Evolutionary conservation across 2,888 invertebrate genomes (phyloP).

Genomic region (Elysia crispata): DNA sequence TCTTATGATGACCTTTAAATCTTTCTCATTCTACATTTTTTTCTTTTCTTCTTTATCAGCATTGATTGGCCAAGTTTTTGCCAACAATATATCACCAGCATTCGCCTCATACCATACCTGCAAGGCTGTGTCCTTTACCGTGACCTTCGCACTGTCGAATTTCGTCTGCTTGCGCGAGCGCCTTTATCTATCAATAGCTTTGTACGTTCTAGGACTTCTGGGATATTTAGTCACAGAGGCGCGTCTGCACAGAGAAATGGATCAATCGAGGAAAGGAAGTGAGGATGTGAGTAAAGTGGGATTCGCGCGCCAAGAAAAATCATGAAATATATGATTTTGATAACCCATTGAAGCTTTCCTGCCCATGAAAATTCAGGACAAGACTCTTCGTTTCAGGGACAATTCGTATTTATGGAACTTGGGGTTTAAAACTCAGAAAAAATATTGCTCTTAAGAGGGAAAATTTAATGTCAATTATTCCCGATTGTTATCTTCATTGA

Average conservation of each 20-base stretch:
- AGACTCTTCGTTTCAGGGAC: too few relatives aligned
- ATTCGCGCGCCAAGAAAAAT: too few relatives aligned
- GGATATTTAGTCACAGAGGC: conserved; percentile 43
- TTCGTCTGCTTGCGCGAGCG: conserved; percentile 62
- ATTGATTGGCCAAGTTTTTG: conserved; percentile 62
- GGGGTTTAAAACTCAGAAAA: too few relatives aligned
- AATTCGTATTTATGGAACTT: too few relatives aligned
- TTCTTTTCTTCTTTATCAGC: conserved; percentile 41
- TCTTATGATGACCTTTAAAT: too few relatives aligned
- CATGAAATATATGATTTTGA: too few relatives aligned
- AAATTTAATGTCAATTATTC: too few relatives aligned
- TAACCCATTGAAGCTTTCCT: too few relatives aligned
- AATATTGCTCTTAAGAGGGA: too few relatives aligned
- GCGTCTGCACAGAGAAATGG: neutral
- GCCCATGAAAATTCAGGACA: too few relatives aligned
- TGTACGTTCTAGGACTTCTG: conserved; percentile 52
- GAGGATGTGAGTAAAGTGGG: neutral
- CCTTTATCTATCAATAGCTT: conserved; percentile 56
- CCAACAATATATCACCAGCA: conserved; percentile 60
- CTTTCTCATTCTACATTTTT: too few relatives aligned
- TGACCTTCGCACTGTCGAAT: conserved; percentile 61
- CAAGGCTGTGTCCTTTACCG: conserved; percentile 63
- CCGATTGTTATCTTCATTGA: too few relatives aligned
- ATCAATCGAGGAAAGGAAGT: neutral
- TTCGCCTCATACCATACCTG: conserved; percentile 67